Evolutionary conservation across 2,888 invertebrate species (phyloP), one percentile per base, ranked within the genome.

Genomic region (Drosophila subquinaria): DNA sequence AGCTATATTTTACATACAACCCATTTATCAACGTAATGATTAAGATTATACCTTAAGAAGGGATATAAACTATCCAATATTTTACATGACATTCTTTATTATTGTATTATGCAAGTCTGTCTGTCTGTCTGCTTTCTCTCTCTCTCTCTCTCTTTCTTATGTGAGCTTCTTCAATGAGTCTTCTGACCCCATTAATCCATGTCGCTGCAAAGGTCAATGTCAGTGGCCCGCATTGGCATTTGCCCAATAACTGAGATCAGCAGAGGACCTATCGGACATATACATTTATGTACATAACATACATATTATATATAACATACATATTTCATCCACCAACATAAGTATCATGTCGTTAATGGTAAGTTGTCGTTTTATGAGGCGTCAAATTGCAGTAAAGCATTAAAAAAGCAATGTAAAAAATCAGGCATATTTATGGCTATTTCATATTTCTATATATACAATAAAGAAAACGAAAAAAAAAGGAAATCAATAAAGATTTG

Each of bases 401-500:
- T 4, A 23, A 23, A 23, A 4, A 23, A 23, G 23, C 23, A 23
- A 23, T 23, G 23, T 23, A 23, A 23, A 23, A 23, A 23, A 4
- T 23, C 23, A 23, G 23, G 23, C 33, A 72, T 63, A 71, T 71
- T 66, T 72, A 73, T 68, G 62, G 38, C 52, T 51, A 50, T 55
- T 72, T 59, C 17, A 55, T 60, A 63, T 82, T 67, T 70, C 69
- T 82, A 70, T 60, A 67, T 60, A n/a, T 55, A 36, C 15, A 35
- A 51, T 9, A 23, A 57, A 52, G 50, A 63, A 27, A 27, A 27
- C 5, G 27, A 63, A 60, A 33, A 38, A 69, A 71, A 82, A 85
- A 76, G 82, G 82, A 82, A 86, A 83, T 73, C 76, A 60, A 76
- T 76, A 86, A 74, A 40, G 63, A 74, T 88, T 83, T 87, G 79